These are phyloP conservation scores for Dendrocopos noguchii DNA, from an alignment of 2,113 vertebrate species.

Conservation along the genomic window DNA sequence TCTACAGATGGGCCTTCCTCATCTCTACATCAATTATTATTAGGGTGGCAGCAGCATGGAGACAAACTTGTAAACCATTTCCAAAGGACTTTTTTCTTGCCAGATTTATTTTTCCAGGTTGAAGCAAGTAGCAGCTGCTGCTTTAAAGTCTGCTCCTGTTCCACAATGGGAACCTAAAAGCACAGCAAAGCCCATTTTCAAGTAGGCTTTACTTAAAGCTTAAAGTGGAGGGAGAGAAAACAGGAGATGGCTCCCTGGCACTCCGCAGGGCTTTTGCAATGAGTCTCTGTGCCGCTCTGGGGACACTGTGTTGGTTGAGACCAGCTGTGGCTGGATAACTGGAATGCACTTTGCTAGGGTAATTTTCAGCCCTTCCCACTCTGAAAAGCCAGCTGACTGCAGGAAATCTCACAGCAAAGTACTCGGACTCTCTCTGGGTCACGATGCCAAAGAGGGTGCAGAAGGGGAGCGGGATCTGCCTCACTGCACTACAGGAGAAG, in stretches of 20 bases:
- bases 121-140: not conserved
- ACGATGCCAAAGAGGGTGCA: not conserved
- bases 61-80: not conserved
- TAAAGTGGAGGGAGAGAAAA: not conserved
- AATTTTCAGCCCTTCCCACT: constrained; percentile 6
- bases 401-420: not conserved
- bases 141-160: not conserved
- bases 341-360: not conserved
- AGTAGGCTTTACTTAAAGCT: not conserved
- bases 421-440: rapidly evolving
- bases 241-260: not conserved
- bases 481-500: not conserved
- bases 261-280: rapidly evolving
- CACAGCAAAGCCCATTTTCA: not conserved
- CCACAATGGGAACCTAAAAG: not conserved
- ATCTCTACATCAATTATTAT: not conserved
- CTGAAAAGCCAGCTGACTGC: not conserved
- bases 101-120: not conserved
- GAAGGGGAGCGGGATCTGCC: not conserved
- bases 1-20: not conserved
- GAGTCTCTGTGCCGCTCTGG: rapidly evolving
- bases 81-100: not conserved
- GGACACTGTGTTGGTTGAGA: not conserved
- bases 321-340: not conserved
- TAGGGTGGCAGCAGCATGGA: not conserved